Conservation (phyloP, 2,113 vertebrate species). For the Glaucomys volans region DNA sequence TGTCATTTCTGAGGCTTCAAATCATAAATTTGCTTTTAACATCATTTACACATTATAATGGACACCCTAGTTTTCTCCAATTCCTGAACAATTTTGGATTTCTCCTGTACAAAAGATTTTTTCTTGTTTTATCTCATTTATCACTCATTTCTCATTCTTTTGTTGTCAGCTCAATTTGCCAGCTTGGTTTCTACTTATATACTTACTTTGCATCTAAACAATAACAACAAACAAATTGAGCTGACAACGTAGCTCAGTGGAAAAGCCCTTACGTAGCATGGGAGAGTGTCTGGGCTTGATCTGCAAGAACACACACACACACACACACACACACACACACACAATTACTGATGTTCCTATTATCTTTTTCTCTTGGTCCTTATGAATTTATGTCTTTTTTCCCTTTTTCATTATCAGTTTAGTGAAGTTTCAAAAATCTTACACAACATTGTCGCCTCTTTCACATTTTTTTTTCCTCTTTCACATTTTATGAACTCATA, state of each 20-base stretch:
- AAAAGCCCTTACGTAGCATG: neutral
- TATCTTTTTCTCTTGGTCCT: neutral
- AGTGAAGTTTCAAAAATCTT: neutral
- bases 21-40: neutral
- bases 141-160: neutral
- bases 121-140: neutral
- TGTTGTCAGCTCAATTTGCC: too few relatives aligned
- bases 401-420: neutral
- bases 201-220: neutral
- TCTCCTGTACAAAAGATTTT: neutral
- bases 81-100: neutral
- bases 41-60: neutral
- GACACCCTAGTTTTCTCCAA: neutral
- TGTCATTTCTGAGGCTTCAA: neutral
- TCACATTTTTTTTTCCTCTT: too few relatives aligned
- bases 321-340: fast-evolving
- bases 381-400: neutral
- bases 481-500: neutral
- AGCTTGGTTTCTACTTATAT: neutral
- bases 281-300: too few relatives aligned
- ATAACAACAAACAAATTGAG: neutral
- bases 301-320: too few relatives aligned
- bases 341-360: neutral
- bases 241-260: neutral
- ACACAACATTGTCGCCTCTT: neutral